Conservation (phyloP, 2,797 vertebrate species). For the Lacerta viridis region DNA sequence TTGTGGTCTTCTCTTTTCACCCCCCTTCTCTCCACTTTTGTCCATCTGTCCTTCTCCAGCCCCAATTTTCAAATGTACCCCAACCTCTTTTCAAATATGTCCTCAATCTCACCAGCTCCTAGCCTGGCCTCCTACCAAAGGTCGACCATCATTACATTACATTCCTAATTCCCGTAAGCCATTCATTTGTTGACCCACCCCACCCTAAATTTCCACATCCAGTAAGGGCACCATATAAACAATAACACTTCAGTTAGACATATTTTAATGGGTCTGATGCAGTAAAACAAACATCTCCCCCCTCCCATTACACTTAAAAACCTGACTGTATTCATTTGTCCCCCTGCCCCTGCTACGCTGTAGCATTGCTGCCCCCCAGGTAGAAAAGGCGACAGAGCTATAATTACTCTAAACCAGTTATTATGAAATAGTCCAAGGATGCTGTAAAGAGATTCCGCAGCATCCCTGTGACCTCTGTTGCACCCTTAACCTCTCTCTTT, state of each 20-base stretch:
- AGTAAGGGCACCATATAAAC: neutral
- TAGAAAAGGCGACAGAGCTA: neutral
- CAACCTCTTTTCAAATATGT: too few relatives aligned
- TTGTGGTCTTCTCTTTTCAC: too few relatives aligned
- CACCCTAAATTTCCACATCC: neutral
- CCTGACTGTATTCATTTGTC: neutral
- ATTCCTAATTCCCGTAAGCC: neutral
- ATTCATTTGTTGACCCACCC: neutral
- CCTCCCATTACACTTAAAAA: neutral
- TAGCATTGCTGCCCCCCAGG: neutral
- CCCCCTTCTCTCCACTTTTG: too few relatives aligned
- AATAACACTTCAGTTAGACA: neutral
- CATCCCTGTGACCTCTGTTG: neutral
- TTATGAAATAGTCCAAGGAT: neutral
- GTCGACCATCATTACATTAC: too few relatives aligned
- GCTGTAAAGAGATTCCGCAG: neutral
- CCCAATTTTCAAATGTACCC: too few relatives aligned
- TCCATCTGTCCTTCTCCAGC: too few relatives aligned
- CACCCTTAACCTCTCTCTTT: neutral
- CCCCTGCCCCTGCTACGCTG: neutral
- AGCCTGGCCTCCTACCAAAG: too few relatives aligned
- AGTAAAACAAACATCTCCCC: neutral
- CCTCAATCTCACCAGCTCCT: too few relatives aligned
- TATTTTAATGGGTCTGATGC: neutral
- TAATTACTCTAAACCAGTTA: neutral